Evolutionary conservation across 2,888 invertebrate genomes (phyloP).

Genomic region (Pharmacophagus antenor): DNA sequence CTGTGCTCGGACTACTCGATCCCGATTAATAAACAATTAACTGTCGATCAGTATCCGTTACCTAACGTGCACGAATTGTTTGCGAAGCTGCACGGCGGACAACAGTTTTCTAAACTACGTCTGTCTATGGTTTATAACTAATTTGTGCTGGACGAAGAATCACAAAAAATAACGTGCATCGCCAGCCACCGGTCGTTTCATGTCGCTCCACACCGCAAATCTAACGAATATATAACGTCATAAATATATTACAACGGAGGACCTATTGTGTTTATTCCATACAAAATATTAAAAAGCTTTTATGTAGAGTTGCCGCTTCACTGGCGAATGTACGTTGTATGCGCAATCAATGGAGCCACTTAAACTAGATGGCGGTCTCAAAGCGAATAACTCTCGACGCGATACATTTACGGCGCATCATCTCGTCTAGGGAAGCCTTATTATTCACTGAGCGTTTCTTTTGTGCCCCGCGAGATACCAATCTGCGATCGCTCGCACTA

Average conservation of each 20-base stretch:
- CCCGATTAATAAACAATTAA: too few species aligned
- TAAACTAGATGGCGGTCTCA: slow-evolving; percentile 48
- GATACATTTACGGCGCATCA: slow-evolving; percentile 66
- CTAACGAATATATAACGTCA: neutral
- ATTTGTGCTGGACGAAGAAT: too few species aligned
- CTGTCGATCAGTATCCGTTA: too few species aligned
- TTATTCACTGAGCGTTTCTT: slow-evolving; percentile 71
- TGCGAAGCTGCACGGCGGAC: too few species aligned
- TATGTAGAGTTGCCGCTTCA: slow-evolving; percentile 19
- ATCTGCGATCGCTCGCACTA: slow-evolving; percentile 54
- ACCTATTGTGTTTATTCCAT: slow-evolving; percentile 1
- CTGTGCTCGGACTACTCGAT: too few species aligned
- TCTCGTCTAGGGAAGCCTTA: slow-evolving; percentile 57
- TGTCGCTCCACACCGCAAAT: neutral
- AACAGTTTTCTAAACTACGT: too few species aligned
- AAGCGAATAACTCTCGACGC: slow-evolving; percentile 58
- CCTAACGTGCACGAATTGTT: too few species aligned
- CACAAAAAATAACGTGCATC: too few species aligned
- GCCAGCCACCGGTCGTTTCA: too few species aligned
- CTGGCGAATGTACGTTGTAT: slow-evolving; percentile 20
- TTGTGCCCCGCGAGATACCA: slow-evolving; percentile 70
- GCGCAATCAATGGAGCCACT: slow-evolving; percentile 29
- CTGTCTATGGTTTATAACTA: too few species aligned
- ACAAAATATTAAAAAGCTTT: slow-evolving; percentile 21
- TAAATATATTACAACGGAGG: neutral